Evolutionary conservation across 2,113 vertebrate species (phyloP).

Genomic region (Lagopus leucura): DNA sequence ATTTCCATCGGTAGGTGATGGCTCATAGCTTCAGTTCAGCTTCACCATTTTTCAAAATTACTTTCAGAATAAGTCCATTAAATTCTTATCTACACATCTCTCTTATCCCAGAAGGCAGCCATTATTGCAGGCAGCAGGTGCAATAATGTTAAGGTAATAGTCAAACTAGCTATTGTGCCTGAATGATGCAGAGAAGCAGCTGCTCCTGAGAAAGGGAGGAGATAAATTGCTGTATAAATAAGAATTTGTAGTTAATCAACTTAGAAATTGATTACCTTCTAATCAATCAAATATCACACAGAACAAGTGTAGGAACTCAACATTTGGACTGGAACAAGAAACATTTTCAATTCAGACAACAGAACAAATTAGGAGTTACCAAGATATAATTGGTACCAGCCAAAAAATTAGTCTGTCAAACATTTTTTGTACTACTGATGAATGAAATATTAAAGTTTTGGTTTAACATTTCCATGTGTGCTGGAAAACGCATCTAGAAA

Average conservation of each 20-base stretch:
- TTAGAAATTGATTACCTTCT: neutral
- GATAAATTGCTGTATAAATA: neutral
- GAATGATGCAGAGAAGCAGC: neutral
- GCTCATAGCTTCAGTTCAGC: neutral
- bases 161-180: neutral
- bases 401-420: neutral
- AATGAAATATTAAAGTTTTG: neutral
- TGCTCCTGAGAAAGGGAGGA: neutral
- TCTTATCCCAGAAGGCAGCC: accelerated
- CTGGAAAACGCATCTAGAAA: neutral
- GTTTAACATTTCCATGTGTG: neutral
- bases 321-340: neutral
- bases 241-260: neutral
- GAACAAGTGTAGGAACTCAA: neutral
- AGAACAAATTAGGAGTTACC: neutral
- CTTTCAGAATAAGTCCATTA: neutral
- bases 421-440: neutral
- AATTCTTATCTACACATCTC: neutral
- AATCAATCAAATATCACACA: neutral
- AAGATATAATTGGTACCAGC: neutral
- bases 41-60: neutral
- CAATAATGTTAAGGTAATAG: neutral
- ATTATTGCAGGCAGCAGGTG: neutral
- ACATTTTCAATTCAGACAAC: neutral
- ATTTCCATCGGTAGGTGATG: accelerated